Evolutionary conservation across 2,113 vertebrate genomes (phyloP), one percentile per base, ranked within the genome.

Genomic region (Charina bottae): DNA sequence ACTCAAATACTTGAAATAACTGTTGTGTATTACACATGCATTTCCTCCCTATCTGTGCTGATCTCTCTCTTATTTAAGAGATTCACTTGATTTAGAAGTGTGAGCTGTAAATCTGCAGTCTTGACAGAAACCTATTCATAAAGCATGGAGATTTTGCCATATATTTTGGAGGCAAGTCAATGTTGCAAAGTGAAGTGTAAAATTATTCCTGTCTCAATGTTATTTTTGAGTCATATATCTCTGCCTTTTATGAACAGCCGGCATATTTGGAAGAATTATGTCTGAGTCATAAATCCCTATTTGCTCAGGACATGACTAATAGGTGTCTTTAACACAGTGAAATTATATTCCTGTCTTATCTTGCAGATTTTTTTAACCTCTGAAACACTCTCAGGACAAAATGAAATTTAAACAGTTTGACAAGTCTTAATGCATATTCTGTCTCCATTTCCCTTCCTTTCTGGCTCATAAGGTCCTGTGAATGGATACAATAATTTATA

Each of bases 181-280:
- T 96, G 95, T 96, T 96, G 95, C 93, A 97, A 96, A 97, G 90
- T 92, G 96, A 97, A 97, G 94, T 96, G 91, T 95, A 96, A 97
- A 97, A 97, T 97, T 97, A 97, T 97, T 97, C 97, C 96, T 97
- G 96, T 97, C 96, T 97, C 93, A 90, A 42, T 96, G 97, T 97
- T 97, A 97, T 97, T 97, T 97, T 98, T 97, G 96, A 97, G 94
- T 95, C 96, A 97, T 97, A 96, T 96, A 97, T 98, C 96, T 97
- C 95, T 97, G 96, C 95, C 96, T 97, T 97, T 98, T 97, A 97
- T 97, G 97, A 97, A 97, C 96, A 97, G 96, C 93, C 96, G 94
- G 96, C 95, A 96, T 96, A 96, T 97, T 98, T 97, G 93, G 96
- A 97, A 97, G 96, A 98, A 97, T 98, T 97, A 97, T 96, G 85